phyloP scores from a whole-genome alignment of 2,113 vertebrate species.

The Erythrolamprus reginae region DNA sequence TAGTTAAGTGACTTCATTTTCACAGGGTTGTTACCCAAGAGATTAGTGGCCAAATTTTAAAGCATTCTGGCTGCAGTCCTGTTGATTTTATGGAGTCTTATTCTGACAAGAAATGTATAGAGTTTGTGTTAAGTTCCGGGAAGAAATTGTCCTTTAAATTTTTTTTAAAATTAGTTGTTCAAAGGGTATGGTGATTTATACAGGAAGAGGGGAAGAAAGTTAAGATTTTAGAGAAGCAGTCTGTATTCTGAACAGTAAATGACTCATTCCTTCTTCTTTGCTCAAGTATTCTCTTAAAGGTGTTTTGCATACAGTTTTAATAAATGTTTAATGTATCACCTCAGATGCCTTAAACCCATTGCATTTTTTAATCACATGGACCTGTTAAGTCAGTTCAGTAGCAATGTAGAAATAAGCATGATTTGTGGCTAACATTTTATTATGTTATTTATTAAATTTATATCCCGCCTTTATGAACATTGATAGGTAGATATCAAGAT shows the following conservation, averaged over 20 bases:
- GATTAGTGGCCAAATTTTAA: not conserved
- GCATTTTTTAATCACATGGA: not conserved
- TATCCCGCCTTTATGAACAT: not conserved
- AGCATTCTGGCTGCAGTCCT: not conserved
- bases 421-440: not conserved
- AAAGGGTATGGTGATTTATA: not conserved
- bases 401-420: not conserved
- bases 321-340: not conserved
- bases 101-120: not conserved
- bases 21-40: not conserved
- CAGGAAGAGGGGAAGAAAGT: not conserved
- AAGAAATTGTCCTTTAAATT: not conserved
- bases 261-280: not conserved
- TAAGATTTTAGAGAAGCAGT: not conserved
- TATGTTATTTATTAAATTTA: not conserved
- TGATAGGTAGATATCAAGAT: not conserved
- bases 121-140: not conserved
- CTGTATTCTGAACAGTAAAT: not conserved
- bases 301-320: not conserved
- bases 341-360: not conserved
- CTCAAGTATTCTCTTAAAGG: not conserved
- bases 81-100: not conserved
- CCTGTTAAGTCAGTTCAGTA: not conserved
- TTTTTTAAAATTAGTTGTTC: not conserved
- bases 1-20: not conserved